Conservation (phyloP, 1,140 invertebrate genomes). For the Brachionus asplanchnoidis region DNA sequence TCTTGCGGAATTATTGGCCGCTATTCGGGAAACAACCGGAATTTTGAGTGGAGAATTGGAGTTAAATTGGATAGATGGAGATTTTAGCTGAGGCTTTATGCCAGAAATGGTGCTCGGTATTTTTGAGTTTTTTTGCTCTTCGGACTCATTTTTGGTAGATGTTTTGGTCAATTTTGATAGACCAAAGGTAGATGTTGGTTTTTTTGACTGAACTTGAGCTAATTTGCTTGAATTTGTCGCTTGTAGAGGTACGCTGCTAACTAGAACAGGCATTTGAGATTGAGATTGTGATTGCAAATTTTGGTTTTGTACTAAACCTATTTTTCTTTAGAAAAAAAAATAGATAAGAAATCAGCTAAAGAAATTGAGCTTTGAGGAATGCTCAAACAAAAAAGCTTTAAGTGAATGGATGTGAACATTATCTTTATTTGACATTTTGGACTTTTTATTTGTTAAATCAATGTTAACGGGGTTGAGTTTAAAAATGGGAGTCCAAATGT, state of each 20-base stretch:
- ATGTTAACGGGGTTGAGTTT: constrained; percentile 17
- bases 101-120: neutral
- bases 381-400: neutral
- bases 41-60: neutral
- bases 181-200: neutral
- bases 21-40: neutral
- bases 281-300: constrained; percentile 30
- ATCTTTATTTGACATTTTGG: neutral
- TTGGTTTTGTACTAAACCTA: constrained; percentile 8
- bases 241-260: neutral
- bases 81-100: constrained; percentile 8
- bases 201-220: neutral
- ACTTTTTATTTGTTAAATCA: neutral
- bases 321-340: constrained; percentile 1
- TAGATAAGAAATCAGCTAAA: neutral
- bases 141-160: neutral
- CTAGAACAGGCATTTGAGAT: constrained; percentile 13
- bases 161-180: constrained; percentile 9
- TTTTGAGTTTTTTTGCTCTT: neutral
- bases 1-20: neutral
- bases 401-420: neutral
- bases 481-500: neutral
- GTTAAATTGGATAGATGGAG: constrained; percentile 1
- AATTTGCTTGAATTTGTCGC: neutral
- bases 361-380: neutral